Base-by-base conservation (phyloP, 2,888 invertebrate species). In the Hypena proboscidalis region DNA sequence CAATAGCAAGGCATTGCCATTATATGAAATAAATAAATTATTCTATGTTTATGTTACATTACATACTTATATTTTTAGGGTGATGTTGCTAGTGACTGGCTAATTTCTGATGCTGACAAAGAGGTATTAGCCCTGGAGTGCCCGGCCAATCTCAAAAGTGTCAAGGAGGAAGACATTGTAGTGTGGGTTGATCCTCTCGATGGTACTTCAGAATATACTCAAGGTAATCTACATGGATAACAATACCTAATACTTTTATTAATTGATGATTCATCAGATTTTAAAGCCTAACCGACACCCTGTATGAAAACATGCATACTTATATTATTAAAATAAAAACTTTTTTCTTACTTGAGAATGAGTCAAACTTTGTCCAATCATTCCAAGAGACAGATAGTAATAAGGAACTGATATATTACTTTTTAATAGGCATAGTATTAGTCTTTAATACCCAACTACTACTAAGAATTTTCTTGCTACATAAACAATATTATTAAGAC, bases 141-240 rank as follows among this genome's bases (percentile, higher is more conserved):
- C 69, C 97, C 98, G 0, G 76, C 89, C 1, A 92, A 94, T 35
- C 92, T 95, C 34, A 77, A 85, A 42, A 80, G 93, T 62, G 84
- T 94, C 1, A 92, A 92, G 51, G 95, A 95, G 49, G 95, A 97
- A 65, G 97, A 99, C 71, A 93, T 98, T 58, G 97, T 97, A 6
- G 93, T 99, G 11, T 99, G 99, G 99, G 98, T 99, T 0, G 99
- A 99, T 90, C 99, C 99, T 0, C 88, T 99, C 4, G 99, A 99
- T 92, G 99, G 99, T 21, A 99, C 99, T 11, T 94, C 96, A 3
- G 99, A 99, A 85, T 99, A 98, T 73, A 97, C 99, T n/a, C 96
- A 98, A 92, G 95, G 95, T 95, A 66, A 44, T 34, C 4, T 9
- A 4, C 3, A 4, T n/a, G n/a, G n/a, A n/a, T n/a, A n/a, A n/a